phyloP scores from a whole-genome alignment of 1,140 invertebrate genomes.

The Drosophila ananassae region DNA sequence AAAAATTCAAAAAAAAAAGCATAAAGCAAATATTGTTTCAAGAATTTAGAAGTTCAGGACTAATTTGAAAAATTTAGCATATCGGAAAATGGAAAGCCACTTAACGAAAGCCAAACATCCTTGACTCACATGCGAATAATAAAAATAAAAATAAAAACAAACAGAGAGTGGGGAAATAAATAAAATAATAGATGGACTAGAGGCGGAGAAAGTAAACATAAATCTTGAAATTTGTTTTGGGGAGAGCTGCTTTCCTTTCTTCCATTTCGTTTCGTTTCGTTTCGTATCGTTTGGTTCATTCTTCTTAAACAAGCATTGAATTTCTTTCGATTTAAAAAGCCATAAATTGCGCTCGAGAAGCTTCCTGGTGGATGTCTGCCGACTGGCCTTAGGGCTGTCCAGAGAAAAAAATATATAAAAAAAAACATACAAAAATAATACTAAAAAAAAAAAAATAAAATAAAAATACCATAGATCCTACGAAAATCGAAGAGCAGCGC shows the following conservation, averaged over 20 bases:
- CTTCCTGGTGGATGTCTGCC: conserved; percentile 33
- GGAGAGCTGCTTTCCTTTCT: background rate
- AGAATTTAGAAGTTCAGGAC: background rate
- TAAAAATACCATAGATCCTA: background rate
- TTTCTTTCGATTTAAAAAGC: conserved; percentile 79
- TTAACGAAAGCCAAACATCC: conserved; percentile 12
- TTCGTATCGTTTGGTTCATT: conserved; percentile 29
- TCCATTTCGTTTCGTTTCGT: background rate
- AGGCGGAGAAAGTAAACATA: conserved; percentile 47
- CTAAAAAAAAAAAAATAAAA: no score
- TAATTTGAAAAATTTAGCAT: background rate
- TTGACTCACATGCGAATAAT: background rate
- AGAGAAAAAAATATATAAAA: background rate
- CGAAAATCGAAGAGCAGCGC: conserved; percentile 42
- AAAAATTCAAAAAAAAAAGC: no score
- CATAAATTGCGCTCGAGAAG: conserved; percentile 64
- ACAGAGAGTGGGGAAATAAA: conserved; percentile 1
- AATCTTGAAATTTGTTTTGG: conserved; percentile 58
- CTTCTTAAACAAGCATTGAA: conserved; percentile 72
- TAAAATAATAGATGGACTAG: conserved; percentile 2
- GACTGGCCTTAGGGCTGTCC: conserved; percentile 27
- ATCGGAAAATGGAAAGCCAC: conserved; percentile 23
- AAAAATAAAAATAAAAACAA: conserved; percentile 8
- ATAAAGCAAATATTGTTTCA: background rate
- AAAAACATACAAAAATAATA: background rate